Base-by-base conservation (phyloP, 2,113 vertebrate genomes). In the Saimiri boliviensis region DNA sequence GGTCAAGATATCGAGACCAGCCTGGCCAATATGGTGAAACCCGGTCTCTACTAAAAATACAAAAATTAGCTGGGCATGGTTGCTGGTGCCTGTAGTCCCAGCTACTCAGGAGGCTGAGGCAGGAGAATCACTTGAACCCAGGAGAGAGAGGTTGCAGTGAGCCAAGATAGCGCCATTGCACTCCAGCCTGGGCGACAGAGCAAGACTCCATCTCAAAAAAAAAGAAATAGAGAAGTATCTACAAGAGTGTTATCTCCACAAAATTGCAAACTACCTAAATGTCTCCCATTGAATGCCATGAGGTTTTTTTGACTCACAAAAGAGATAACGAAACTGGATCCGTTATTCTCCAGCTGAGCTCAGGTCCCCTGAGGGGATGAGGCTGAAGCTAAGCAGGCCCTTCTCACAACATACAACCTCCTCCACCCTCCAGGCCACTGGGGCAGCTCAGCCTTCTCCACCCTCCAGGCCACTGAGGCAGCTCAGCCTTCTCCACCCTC, bases 221-320 rank as follows among this genome's bases (percentile, higher is more conserved):
- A 27, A 63, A 84, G 80, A 87, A 35, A 77, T 12, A 82, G 4
- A 89, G 37, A 49, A 40, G 58, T 54, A 27, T 54, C 52, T 92
- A 35, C 9, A 84, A 54, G 3, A 71, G 63, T 35, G 11, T 52
- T 80, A 54, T 89, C 25, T 89, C n/a, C 66, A 88, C 32, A 84
- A 84, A 89, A 80, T 37, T 68, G 73, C 54, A 92, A 89, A 94
- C 60, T 21, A 88, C 49, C 60, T 71, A 89, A 84, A 94, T 30
- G 4, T 52, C 52, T 88, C 79, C 45, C 19, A 89, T 54, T 0
- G 11, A 60, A 81, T 17, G 13, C 16, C 17, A 12, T 35, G 91
- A 30, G 27, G 56, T 13, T 30, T 63, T 30, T 13, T 5, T 10
- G 45, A 74, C 27, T 81, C 56, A 92, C 63, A 68, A 45, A 82